Base-by-base conservation (phyloP, 2,888 invertebrate species). In the Cephus pulcher region DNA sequence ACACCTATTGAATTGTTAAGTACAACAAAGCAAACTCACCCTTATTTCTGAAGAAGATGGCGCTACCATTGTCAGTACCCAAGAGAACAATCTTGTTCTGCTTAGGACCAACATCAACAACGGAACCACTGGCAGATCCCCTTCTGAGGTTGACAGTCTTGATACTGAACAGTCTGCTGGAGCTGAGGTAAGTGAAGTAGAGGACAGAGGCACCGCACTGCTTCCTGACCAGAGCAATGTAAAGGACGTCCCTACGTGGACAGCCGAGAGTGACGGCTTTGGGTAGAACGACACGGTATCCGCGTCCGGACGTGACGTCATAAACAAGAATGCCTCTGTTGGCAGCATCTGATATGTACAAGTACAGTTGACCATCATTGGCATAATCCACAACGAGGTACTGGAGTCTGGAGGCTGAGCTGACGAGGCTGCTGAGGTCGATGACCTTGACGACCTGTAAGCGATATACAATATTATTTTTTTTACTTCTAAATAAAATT, bases 311-410 rank as follows among this genome's bases (percentile, higher is more conserved):
- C 12, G 81, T 83, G 1, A 93, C 92, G 83, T 94, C 93, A 86
- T 93, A 93, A 4, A 94, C 90, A 90, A 94, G 86, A 91, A 93
- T 90, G 35, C 89, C 87, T 3, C 95, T 93, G 70, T 94, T 94
- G 0, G 95, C 94, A 0, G 96, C 95, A 88, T 96, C 96, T 70
- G 95, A 94, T 32, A 92, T 91, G 92, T 90, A 93, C 85, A 95
- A 92, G 87, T 93, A 95, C 35, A 94, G 93, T 74, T 93, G 93
- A 6, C 94, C 95, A 79, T 94, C 94, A 15, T 93, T 86, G 0
- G 93, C 93, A 87, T 95, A 95, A 84, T 96, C 96, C 4, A 95
- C 94, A 0, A 93, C 93, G 71, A 96, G 89, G 85, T 95, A 95
- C 88, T 96, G 96, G 34, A 96, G 92, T 23, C 95, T 93, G 0